Conservation (phyloP, 2,888 invertebrate genomes). For the Parascotia fuliginaria region DNA sequence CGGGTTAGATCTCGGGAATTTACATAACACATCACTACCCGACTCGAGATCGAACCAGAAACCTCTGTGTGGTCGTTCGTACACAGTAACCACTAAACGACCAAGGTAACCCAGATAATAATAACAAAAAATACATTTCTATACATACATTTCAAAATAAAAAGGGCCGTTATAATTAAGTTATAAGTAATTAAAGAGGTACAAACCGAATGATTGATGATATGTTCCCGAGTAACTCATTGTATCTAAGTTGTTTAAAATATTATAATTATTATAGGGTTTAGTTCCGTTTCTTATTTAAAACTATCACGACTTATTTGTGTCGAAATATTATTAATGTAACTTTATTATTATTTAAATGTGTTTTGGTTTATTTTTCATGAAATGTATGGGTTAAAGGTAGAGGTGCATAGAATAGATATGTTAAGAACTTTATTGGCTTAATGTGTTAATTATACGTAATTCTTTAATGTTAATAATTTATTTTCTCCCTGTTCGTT, state of each 20-base stretch:
- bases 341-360: not conserved
- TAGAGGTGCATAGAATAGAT: too few species aligned
- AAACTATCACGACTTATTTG: constrained; percentile 17
- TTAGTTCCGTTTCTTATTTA: constrained; percentile 16
- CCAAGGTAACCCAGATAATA: too few species aligned
- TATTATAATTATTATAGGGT: constrained; percentile 45
- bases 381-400: too few species aligned
- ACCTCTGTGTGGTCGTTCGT: too few species aligned
- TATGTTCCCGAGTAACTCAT: constrained; percentile 33
- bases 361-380: not conserved
- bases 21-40: too few species aligned
- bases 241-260: constrained; percentile 42
- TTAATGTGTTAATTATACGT: too few species aligned
- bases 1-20: too few species aligned
- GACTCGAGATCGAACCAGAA: too few species aligned
- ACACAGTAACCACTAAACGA: too few species aligned
- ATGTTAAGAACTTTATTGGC: too few species aligned
- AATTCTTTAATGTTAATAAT: too few species aligned
- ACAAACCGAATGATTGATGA: constrained; percentile 50
- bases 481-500: too few species aligned
- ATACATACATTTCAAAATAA: constrained; percentile 13
- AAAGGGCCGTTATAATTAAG: constrained; percentile 50
- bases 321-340: not conserved
- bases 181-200: constrained; percentile 50
- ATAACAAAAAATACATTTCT: not conserved